A percentile compares a stretch with the other conserved stretches of the same genome.
These are phyloP conservation scores for Melanargia galathea DNA, from an alignment of 2,888 invertebrate genomes.

Conservation along the genomic window DNA sequence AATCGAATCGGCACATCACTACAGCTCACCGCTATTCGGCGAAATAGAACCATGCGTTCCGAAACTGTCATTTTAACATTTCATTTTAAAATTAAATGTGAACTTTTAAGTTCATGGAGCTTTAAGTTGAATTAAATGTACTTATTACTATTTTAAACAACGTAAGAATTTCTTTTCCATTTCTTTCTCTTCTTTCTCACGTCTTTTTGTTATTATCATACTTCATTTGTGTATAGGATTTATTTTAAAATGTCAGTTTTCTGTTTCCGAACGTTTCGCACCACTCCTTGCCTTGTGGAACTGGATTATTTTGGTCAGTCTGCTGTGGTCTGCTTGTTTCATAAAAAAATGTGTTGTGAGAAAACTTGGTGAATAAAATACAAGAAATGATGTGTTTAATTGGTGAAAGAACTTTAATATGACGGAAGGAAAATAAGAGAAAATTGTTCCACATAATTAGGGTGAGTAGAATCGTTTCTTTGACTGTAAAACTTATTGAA, in stretches of 20 bases:
- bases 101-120: no score
- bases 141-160: not conserved
- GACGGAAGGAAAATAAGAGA: constrained; percentile 20
- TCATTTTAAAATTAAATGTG: constrained; percentile 12
- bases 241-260: no score
- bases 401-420: constrained; percentile 25
- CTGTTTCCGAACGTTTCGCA: constrained; percentile 48
- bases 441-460: constrained; percentile 10
- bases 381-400: constrained; percentile 27
- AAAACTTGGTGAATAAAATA: constrained; percentile 29
- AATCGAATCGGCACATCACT: no score
- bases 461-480: constrained; percentile 24
- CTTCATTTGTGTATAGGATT: no score
- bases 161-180: not conserved
- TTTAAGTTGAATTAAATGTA: no score
- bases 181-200: no score
- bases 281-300: constrained; percentile 46
- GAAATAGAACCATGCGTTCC: constrained; percentile 51
- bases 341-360: constrained; percentile 17
- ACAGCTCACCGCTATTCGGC: constrained; percentile 43
- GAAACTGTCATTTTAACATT: constrained; percentile 34
- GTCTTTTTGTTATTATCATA: no score
- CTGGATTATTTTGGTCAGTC: constrained; percentile 47
- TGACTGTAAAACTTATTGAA: not conserved
- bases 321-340: constrained; percentile 25